Percentiles rank a stretch among this genome's conserved stretches.
Conservation (phyloP, 1,140 invertebrate genomes). For the Drosophila nikananu region DNA sequence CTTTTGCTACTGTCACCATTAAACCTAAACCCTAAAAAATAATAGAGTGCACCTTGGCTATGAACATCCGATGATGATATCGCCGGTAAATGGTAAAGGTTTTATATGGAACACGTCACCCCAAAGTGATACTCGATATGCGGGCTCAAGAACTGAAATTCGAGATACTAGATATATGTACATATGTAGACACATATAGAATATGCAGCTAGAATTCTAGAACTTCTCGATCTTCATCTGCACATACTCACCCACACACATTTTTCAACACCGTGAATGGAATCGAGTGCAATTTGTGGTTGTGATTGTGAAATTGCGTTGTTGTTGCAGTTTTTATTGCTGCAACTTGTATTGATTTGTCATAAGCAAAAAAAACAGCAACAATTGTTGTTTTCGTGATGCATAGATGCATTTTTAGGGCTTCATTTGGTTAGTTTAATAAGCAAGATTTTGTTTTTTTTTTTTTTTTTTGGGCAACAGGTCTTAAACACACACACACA, state of each 20-base stretch:
- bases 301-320: slow-evolving; percentile 46
- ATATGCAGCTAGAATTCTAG: not conserved
- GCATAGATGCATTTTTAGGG: slow-evolving; percentile 32
- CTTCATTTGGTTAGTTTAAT: slow-evolving; percentile 16
- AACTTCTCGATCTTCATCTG: slow-evolving; percentile 8
- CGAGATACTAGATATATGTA: no score
- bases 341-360: slow-evolving; percentile 39
- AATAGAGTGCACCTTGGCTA: not conserved
- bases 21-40: not conserved
- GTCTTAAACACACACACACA: slow-evolving; percentile 29
- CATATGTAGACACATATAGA: not conserved
- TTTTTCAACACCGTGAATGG: not conserved
- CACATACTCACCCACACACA: not conserved
- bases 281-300: slow-evolving; percentile 26
- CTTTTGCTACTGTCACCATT: not conserved
- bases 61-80: slow-evolving; percentile 9
- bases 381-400: slow-evolving; percentile 11
- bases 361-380: slow-evolving; percentile 6
- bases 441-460: not conserved
- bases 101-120: slow-evolving; percentile 6
- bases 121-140: not conserved
- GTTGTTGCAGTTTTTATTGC: slow-evolving; percentile 12
- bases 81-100: no score
- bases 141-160: not conserved
- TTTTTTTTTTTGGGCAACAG: slow-evolving; percentile 43